Evolutionary conservation across 2,888 invertebrate genomes (phyloP).

Genomic region (Lacanobia oleracea): DNA sequence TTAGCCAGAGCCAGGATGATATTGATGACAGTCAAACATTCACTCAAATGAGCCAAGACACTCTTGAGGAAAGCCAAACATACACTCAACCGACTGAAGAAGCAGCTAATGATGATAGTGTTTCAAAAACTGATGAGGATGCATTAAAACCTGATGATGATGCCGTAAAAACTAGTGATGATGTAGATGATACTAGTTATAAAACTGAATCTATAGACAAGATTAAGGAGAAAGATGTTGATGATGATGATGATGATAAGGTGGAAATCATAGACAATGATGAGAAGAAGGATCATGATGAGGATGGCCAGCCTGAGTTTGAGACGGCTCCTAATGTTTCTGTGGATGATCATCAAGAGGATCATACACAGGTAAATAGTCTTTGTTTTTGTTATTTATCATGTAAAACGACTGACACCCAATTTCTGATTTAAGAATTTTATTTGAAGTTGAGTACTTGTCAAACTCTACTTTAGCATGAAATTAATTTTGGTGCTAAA

Average conservation of each 20-base stretch:
- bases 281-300: constrained; percentile 76
- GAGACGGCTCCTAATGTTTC: constrained; percentile 88
- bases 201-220: constrained; percentile 50
- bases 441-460: too few species aligned
- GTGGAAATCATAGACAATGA: constrained; percentile 48
- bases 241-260: constrained; percentile 29
- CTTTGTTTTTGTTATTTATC: neutral
- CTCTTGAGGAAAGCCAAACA: constrained; percentile 56
- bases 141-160: constrained; percentile 60
- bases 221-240: constrained; percentile 65
- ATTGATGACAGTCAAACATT: constrained; percentile 41
- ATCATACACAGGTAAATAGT: constrained; percentile 83
- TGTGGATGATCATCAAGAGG: constrained; percentile 83
- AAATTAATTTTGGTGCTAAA: too few species aligned
- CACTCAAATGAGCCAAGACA: constrained; percentile 37
- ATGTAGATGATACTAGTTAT: constrained; percentile 75
- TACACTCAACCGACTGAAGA: constrained; percentile 43
- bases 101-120: constrained; percentile 34
- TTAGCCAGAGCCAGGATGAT: constrained; percentile 20
- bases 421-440: too few species aligned
- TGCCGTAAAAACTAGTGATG: constrained; percentile 57
- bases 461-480: too few species aligned
- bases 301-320: constrained; percentile 86
- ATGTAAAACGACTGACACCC: neutral
- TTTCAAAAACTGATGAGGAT: constrained; percentile 62